These are phyloP conservation scores for Netelia inedita DNA, from an alignment of 2,888 invertebrate species.

Conservation along the genomic window DNA sequence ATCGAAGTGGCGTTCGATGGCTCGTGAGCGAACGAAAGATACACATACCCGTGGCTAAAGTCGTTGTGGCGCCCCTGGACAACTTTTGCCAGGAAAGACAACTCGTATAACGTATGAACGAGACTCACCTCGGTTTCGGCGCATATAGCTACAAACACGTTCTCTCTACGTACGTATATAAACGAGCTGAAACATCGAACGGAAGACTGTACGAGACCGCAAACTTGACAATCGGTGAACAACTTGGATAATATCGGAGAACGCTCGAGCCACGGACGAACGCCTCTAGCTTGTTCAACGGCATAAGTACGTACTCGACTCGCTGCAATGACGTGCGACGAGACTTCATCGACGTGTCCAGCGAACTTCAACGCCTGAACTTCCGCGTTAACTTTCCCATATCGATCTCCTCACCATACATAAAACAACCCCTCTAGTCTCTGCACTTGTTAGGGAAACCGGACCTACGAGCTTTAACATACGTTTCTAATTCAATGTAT, in stretches of 20 bases:
- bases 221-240: conserved; percentile 49
- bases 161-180: background rate
- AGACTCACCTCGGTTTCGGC: conserved; percentile 4
- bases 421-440: background rate
- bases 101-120: conserved; percentile 15
- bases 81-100: conserved; percentile 38
- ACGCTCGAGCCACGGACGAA: conserved; percentile 44
- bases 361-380: background rate
- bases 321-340: background rate
- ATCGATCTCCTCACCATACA: background rate
- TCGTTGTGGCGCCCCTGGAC: conserved; percentile 41
- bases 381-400: background rate
- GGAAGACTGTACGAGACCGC: conserved; percentile 10
- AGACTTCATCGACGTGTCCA: background rate
- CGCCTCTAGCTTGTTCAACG: conserved; percentile 44
- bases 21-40: conserved; percentile 61
- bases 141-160: background rate
- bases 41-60: conserved; percentile 11
- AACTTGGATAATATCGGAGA: conserved; percentile 54
- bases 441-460: background rate
- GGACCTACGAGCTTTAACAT: no score
- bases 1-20: conserved; percentile 68
- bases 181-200: conserved; percentile 21
- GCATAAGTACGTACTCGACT: conserved; percentile 22
- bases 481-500: no score